Evolutionary conservation across 1,140 invertebrate genomes (phyloP), one percentile per base, ranked within the genome.

Genomic region (Paraescarpia echinospica): DNA sequence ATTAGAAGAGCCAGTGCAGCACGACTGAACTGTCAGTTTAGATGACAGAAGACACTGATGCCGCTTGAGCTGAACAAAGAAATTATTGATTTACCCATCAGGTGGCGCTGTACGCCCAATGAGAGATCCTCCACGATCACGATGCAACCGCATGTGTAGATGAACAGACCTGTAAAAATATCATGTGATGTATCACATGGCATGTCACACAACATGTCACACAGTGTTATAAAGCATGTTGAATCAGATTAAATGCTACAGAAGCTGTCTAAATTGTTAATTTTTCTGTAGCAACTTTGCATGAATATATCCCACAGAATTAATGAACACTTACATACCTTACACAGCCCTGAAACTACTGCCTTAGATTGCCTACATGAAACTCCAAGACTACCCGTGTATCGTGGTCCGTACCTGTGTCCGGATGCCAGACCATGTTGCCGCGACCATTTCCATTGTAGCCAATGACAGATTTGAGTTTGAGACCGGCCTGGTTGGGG

Each of bases 371-470:
- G n/a, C n/a, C n/a, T n/a, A n/a, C 12, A 41, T 31, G 27, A 77
- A 31, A 77, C 59, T 18, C 59, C 4, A 77, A 77, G 22, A 31
- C 22, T 18, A 31, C 59, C 22, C 27, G 22, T 14, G 22, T 77
- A 77, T 27, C 22, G 22, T 90, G 90, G 90, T 4, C 33, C 34
- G 14, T 90, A 95, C 95, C 95, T 93, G 95, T 94, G 92, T 96
- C 95, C 88, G 95, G 93, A 77, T 95, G 94, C 95, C 95, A 96
- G 12, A 95, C 94, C 94, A 96, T 95, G 93, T 96, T 96, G 91
- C 94, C 93, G 89, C 95, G 94, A 4, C 95, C 95, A 94, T 95
- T 95, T 0, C 96, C 95, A 95, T 96, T 96, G 91, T 95, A 96
- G 6, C 96, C 96, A 91, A 96, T 95, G 5, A 95, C 94, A 93